Evolutionary conservation across 1,140 invertebrate species (phyloP).

Genomic region (Apolygus lucorum): DNA sequence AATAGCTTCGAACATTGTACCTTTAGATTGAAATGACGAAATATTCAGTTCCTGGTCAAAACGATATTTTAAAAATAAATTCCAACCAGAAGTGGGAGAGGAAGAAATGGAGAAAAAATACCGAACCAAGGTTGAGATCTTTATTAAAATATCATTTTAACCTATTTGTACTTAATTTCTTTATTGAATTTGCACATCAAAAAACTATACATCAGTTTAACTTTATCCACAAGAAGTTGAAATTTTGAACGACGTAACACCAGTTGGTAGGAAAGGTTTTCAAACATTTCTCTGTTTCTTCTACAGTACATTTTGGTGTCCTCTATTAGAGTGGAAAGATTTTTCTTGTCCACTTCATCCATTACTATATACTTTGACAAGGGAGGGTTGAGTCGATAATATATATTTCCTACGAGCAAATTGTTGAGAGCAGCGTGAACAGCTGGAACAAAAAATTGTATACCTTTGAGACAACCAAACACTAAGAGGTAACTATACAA

Average conservation of each 20-base stretch:
- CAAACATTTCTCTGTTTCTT: conserved; percentile 66
- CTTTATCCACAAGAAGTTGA: neutral
- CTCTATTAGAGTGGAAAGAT: conserved; percentile 49
- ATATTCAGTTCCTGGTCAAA: too few species aligned
- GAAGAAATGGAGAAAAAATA: too few species aligned
- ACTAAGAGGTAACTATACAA: too few species aligned
- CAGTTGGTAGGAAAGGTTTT: conserved; percentile 45
- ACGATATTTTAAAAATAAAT: too few species aligned
- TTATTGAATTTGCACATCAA: too few species aligned
- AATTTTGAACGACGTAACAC: conserved; percentile 38
- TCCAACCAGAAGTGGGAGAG: too few species aligned
- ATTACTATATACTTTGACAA: conserved; percentile 70
- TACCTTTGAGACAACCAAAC: too few species aligned
- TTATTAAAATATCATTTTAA: too few species aligned
- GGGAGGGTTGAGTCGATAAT: conserved; percentile 87
- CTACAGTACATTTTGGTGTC: conserved; percentile 67
- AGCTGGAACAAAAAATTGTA: conserved; percentile 47
- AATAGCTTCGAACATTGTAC: too few species aligned
- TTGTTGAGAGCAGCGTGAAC: conserved; percentile 76
- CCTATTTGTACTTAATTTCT: too few species aligned
- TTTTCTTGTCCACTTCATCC: conserved; percentile 69
- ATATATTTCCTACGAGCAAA: conserved; percentile 63
- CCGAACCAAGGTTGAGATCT: too few species aligned
- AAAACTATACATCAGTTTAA: neutral
- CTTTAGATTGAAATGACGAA: too few species aligned